phyloP scores from a whole-genome alignment of 2,113 vertebrate species.

The Anthoscopus minutus region DNA sequence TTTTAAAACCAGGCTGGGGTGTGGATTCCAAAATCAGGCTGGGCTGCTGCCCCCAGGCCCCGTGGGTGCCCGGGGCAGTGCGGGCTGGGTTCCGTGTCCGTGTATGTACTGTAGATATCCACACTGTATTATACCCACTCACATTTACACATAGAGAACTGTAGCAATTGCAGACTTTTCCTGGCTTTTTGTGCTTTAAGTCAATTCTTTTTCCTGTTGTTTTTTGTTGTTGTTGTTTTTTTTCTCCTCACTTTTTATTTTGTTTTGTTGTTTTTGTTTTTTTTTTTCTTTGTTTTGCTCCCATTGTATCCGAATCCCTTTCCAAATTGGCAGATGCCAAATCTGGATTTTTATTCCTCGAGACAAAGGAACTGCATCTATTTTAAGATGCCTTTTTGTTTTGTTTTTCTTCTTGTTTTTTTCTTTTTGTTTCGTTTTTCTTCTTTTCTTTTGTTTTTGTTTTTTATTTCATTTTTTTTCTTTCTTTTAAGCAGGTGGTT shows the following conservation, averaged over 20 bases:
- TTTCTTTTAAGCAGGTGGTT: not conserved
- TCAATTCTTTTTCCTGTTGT: not conserved
- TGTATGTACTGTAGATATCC: constrained; percentile 22
- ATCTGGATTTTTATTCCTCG: constrained; percentile 44
- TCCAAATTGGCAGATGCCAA: constrained; percentile 38
- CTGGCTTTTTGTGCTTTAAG: constrained; percentile 4
- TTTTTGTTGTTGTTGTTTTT: not conserved
- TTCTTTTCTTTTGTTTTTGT: not conserved
- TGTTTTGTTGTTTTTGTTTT: not conserved
- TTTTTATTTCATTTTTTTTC: not conserved
- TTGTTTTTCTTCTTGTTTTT: not conserved
- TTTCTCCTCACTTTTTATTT: not conserved
- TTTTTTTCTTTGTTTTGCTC: constrained; percentile 3
- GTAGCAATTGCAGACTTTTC: constrained; percentile 3
- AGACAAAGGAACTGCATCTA: constrained; percentile 70
- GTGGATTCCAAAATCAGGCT: too few species aligned
- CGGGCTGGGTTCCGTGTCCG: too few species aligned
- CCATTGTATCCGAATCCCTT: constrained; percentile 1
- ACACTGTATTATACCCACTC: constrained; percentile 43
- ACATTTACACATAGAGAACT: not conserved
- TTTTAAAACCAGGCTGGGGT: too few species aligned
- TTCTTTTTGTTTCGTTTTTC: not conserved
- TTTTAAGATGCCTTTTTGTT: constrained; percentile 73
- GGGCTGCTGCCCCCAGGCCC: too few species aligned
- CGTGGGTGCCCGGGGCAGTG: too few species aligned